Evolutionary conservation across 92 coral and sea anemone genomes (phyloP).

Genomic region (Virgularia gustaviana): DNA sequence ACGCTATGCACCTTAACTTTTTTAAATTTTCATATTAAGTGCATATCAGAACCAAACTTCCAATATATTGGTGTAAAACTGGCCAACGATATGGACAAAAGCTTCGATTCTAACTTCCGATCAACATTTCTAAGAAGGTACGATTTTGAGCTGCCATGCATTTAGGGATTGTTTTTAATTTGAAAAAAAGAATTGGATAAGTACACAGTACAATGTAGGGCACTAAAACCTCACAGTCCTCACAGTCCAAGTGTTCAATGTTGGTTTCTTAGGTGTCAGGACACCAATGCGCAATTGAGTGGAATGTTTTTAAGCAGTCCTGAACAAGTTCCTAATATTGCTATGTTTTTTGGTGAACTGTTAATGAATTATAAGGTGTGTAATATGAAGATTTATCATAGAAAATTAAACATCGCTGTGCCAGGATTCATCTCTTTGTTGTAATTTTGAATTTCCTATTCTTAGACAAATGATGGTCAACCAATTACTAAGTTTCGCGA

Average conservation of each 20-base stretch:
- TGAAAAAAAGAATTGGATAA: too few species aligned
- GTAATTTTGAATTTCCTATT: not conserved
- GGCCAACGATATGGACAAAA: constrained; percentile 16
- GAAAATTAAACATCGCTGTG: not conserved
- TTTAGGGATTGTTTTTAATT: too few species aligned
- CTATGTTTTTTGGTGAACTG: constrained; percentile 30
- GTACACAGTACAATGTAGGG: too few species aligned
- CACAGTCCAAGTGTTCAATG: too few species aligned
- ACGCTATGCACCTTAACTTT: not conserved
- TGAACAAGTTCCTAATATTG: constrained; percentile 23
- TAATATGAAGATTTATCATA: not conserved
- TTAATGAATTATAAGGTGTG: constrained; percentile 35
- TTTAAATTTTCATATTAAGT: not conserved
- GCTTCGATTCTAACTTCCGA: not conserved
- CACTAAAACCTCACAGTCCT: too few species aligned
- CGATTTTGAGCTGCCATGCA: too few species aligned
- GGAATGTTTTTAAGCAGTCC: not conserved
- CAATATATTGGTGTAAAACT: constrained; percentile 31
- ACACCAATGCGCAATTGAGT: not conserved
- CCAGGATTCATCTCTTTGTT: not conserved
- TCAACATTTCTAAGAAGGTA: constrained; percentile 20
- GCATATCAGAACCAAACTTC: constrained; percentile 25
- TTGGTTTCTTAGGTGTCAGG: not conserved
- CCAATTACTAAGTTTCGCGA: not conserved
- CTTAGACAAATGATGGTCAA: not conserved